Evolutionary conservation across 2,113 vertebrate species (phyloP).

Genomic region (Oreocharis arfaki): DNA sequence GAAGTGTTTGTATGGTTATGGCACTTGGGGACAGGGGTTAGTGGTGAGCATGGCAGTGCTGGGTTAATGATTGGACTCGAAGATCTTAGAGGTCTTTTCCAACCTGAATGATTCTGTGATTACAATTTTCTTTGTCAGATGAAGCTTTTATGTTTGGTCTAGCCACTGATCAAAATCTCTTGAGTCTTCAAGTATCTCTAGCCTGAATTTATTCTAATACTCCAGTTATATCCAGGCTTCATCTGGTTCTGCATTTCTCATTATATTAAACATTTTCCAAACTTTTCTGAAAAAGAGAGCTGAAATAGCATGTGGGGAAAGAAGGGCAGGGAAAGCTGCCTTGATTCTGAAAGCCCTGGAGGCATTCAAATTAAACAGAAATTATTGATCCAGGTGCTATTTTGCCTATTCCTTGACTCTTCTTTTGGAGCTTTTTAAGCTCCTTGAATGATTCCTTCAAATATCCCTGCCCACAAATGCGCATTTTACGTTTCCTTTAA

Average conservation of each 20-base stretch:
- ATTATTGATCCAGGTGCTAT: not conserved
- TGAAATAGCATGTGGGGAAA: not conserved
- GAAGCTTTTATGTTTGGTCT: not conserved
- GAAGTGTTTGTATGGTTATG: not conserved
- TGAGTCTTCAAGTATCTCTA: not conserved
- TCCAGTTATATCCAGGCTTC: not conserved
- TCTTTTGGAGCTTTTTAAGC: not conserved
- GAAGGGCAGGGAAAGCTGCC: not conserved
- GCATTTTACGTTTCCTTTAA: slow-evolving; percentile 33
- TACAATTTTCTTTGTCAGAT: not conserved
- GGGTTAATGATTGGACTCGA: not conserved
- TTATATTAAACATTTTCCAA: not conserved
- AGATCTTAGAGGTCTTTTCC: not conserved
- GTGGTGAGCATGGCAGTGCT: not conserved
- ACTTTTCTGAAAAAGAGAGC: not conserved
- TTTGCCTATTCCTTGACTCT: not conserved
- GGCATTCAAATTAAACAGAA: not conserved
- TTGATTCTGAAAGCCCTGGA: not conserved
- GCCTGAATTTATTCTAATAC: not conserved
- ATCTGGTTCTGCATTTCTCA: not conserved
- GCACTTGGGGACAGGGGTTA: not conserved
- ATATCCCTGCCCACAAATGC: slow-evolving; percentile 16
- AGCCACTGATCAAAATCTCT: not conserved
- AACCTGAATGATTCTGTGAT: not conserved
- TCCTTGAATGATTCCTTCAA: slow-evolving; percentile 1